A percentile compares a stretch with the other conserved stretches of the same genome.
phyloP scores from a whole-genome alignment of 2,113 vertebrate genomes.

The Penelope pileata region DNA sequence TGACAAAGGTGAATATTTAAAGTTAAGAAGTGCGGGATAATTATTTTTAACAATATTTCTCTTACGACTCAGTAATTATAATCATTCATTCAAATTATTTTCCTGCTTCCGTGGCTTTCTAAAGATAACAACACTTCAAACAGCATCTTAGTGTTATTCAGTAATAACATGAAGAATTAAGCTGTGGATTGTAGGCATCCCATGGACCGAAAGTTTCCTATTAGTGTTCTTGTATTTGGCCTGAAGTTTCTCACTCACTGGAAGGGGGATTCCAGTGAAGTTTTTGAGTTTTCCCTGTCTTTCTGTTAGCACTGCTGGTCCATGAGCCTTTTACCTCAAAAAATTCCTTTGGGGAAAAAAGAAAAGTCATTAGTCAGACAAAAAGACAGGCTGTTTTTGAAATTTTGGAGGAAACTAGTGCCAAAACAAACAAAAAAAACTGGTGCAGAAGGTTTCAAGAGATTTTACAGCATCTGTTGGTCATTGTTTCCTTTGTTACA shows the following conservation, averaged over 20 bases:
- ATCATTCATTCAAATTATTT: neutral
- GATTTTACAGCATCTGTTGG: neutral
- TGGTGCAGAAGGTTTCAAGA: neutral
- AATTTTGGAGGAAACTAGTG: neutral
- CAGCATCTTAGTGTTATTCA: neutral
- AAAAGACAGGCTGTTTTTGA: neutral
- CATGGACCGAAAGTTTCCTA: neutral
- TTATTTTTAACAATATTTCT: neutral
- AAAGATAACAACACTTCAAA: neutral
- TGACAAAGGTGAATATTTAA: neutral
- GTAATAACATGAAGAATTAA: neutral
- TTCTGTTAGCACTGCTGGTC: neutral
- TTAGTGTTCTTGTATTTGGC: neutral
- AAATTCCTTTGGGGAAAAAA: neutral
- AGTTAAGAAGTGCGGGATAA: neutral
- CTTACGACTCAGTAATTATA: neutral
- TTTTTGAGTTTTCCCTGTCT: neutral
- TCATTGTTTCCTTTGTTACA: neutral
- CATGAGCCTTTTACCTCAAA: neutral
- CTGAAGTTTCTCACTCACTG: neutral
- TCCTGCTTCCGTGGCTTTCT: neutral
- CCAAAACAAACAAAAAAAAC: neutral
- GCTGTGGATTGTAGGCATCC: neutral
- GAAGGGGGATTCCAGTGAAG: neutral
- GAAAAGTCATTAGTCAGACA: neutral